Evolutionary conservation across 1,140 invertebrate genomes (phyloP).

Genomic region (Chrysomallon squamiferum): DNA sequence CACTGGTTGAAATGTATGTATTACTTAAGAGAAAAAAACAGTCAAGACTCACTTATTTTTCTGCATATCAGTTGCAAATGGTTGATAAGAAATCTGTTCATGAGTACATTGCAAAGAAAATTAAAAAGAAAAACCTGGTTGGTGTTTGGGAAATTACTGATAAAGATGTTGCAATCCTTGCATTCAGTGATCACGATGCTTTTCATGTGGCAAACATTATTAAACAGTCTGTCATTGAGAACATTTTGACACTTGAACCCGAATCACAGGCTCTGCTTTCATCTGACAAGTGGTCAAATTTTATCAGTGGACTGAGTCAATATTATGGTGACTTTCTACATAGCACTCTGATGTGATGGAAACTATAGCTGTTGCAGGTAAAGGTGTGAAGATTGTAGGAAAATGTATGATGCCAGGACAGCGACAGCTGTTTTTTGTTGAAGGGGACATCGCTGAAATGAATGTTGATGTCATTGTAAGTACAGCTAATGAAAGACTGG

Average conservation of each 20-base stretch:
- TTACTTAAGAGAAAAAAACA: background rate
- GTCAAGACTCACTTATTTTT: background rate
- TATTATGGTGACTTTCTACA: background rate
- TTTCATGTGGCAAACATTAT: slow-evolving; percentile 10
- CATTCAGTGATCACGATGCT: slow-evolving; percentile 6
- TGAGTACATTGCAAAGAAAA: slow-evolving; percentile 8
- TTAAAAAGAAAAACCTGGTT: slow-evolving; percentile 5
- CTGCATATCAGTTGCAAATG: slow-evolving; percentile 3
- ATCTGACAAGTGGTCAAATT: background rate
- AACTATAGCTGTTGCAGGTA: background rate
- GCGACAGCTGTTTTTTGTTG: background rate
- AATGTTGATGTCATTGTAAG: slow-evolving; percentile 45
- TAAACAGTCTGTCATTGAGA: slow-evolving; percentile 3
- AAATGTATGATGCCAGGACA: background rate
- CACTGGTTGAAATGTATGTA: slow-evolving; percentile 22
- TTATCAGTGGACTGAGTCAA: background rate
- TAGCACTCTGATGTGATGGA: background rate
- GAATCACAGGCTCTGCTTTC: slow-evolving; percentile 12
- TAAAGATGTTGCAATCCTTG: slow-evolving; percentile 5
- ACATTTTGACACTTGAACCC: background rate
- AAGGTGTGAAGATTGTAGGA: background rate
- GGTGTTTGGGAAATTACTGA: slow-evolving; percentile 12
- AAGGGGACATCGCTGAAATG: slow-evolving; percentile 34
- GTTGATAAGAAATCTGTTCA: background rate
- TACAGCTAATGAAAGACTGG: slow-evolving; percentile 39